Conservation (phyloP, 2,888 invertebrate genomes). For the Trimorus sp. region DNA sequence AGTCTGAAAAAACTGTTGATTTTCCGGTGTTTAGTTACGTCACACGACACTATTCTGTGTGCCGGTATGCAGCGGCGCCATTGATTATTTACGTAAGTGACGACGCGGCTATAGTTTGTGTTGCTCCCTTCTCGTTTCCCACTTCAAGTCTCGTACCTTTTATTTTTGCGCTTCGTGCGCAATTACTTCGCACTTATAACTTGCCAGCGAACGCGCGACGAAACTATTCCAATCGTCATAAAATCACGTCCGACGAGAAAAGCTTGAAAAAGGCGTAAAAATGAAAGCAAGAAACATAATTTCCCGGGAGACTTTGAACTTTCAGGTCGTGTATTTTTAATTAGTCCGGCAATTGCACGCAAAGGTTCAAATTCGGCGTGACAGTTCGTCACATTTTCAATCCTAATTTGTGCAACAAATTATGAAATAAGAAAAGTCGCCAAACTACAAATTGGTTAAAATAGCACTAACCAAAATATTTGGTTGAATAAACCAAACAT, state of each 20-base stretch:
- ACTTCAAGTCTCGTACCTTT: slow-evolving; percentile 49
- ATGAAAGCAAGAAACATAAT: too few species aligned
- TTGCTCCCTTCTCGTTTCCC: slow-evolving; percentile 46
- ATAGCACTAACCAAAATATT: too few species aligned
- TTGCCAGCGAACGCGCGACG: slow-evolving; percentile 48
- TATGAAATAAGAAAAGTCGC: too few species aligned
- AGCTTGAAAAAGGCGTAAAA: slow-evolving; percentile 36
- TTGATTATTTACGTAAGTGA: slow-evolving; percentile 62
- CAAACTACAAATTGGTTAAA: too few species aligned
- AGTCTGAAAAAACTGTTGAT: slow-evolving; percentile 19
- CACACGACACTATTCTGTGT: slow-evolving; percentile 30
- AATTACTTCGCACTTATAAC: slow-evolving; percentile 70
- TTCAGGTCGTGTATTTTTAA: slow-evolving; percentile 29
- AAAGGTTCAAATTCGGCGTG: too few species aligned
- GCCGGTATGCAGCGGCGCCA: slow-evolving; percentile 23
- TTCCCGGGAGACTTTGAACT: slow-evolving; percentile 23
- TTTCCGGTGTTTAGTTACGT: slow-evolving; percentile 30
- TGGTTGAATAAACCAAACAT: too few species aligned
- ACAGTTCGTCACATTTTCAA: too few species aligned
- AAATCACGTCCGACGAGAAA: slow-evolving; percentile 58
- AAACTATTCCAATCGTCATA: slow-evolving; percentile 62
- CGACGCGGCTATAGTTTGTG: slow-evolving; percentile 54
- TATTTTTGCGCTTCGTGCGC: slow-evolving; percentile 57
- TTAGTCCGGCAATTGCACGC: slow-evolving; percentile 32
- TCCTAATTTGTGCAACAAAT: too few species aligned